These are phyloP conservation scores for Cataglyphis altisquamis DNA, from an alignment of 2,888 invertebrate genomes.

Conservation along the genomic window DNA sequence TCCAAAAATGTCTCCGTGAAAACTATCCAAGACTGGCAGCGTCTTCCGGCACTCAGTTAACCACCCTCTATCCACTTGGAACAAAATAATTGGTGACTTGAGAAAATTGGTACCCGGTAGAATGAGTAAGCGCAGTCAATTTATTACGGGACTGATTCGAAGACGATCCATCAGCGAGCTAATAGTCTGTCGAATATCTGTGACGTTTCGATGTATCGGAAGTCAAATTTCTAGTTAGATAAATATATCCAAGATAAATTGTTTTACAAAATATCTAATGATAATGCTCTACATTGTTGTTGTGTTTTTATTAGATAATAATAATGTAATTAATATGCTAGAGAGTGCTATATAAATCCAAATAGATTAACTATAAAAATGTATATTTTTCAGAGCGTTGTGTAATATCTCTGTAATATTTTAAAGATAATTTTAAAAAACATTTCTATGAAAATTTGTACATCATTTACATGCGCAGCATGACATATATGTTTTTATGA, in stretches of 20 bases:
- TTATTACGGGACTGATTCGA: conserved; percentile 66
- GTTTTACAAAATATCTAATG: neutral
- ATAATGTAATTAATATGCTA: neutral
- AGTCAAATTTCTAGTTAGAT: neutral
- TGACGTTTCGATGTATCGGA: conserved; percentile 40
- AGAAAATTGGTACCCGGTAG: conserved; percentile 48
- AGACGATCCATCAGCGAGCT: conserved; percentile 71
- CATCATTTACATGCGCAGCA: neutral
- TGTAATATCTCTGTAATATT: conserved; percentile 35
- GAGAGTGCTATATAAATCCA: neutral
- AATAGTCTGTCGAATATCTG: conserved; percentile 69
- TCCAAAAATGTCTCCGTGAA: conserved; percentile 63
- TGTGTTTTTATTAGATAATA: neutral
- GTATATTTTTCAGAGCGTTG: conserved; percentile 5
- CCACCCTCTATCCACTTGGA: conserved; percentile 43
- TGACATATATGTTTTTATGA: conserved; percentile 61
- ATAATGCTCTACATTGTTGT: neutral
- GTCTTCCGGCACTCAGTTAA: conserved; percentile 62
- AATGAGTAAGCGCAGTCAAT: conserved; percentile 63
- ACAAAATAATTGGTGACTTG: conserved; percentile 70
- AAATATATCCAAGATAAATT: neutral
- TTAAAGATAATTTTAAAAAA: conserved; percentile 28
- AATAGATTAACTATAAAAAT: conserved; percentile 32
- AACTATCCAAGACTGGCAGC: conserved; percentile 58
- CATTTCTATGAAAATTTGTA: conserved; percentile 59